A percentile compares a stretch with the other conserved stretches of the same genome.
These are phyloP conservation scores for Pseudoips prasinana DNA, from an alignment of 2,888 invertebrate genomes.

Conservation along the genomic window DNA sequence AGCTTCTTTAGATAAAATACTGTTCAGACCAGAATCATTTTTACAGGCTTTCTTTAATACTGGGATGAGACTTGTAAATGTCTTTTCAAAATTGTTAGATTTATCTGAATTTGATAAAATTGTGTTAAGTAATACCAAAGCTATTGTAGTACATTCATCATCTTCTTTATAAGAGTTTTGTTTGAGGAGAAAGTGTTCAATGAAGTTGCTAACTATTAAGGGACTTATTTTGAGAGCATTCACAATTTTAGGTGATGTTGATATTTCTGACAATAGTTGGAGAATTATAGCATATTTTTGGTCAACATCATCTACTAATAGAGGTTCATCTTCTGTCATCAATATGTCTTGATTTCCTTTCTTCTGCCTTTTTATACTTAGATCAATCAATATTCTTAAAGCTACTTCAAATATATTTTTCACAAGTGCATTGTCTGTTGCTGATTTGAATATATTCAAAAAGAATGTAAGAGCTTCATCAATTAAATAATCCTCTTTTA, in stretches of 20 bases:
- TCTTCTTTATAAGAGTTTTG: conserved; percentile 38
- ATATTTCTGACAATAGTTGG: conserved; percentile 75
- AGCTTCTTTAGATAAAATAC: conserved; percentile 60
- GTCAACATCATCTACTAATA: conserved; percentile 49
- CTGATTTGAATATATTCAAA: conserved; percentile 49
- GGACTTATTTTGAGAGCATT: conserved; percentile 67
- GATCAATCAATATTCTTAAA: conserved; percentile 50
- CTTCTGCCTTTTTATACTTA: conserved; percentile 43
- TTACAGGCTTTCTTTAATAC: conserved; percentile 45
- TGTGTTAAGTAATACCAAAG: conserved; percentile 65
- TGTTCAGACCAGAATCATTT: conserved; percentile 44
- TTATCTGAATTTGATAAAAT: conserved; percentile 55
- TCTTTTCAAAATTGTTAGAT: conserved; percentile 33
- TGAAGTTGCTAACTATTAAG: conserved; percentile 65
- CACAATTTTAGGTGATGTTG: conserved; percentile 66
- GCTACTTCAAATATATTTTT: conserved; percentile 52
- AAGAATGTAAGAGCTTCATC: conserved; percentile 54
- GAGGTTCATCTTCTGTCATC: conserved; percentile 60
- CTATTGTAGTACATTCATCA: conserved; percentile 68
- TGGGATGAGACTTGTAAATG: conserved; percentile 52
- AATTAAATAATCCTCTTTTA: conserved; percentile 29
- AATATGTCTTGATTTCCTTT: conserved; percentile 48
- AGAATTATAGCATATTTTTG: conserved; percentile 69
- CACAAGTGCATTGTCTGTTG: conserved; percentile 39
- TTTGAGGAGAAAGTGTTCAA: conserved; percentile 65